These are phyloP conservation scores for Alouatta caraya DNA, from an alignment of 2,797 vertebrate genomes.

Conservation along the genomic window DNA sequence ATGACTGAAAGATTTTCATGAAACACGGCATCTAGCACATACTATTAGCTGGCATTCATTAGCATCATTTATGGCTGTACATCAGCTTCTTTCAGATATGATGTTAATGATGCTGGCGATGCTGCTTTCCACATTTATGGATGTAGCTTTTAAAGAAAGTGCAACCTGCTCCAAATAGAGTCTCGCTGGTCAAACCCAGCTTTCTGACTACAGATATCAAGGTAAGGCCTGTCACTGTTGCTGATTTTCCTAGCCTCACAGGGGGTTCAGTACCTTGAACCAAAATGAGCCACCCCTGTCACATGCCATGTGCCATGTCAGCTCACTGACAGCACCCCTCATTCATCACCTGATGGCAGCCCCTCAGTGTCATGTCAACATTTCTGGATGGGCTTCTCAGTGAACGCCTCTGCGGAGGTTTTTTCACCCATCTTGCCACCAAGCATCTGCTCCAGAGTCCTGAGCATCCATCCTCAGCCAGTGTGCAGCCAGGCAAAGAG, in stretches of 20 bases:
- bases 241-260: not conserved
- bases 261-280: slow-evolving; percentile 24
- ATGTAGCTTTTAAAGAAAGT: not conserved
- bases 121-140: slow-evolving; percentile 52
- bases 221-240: not conserved
- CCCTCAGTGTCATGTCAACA: not conserved
- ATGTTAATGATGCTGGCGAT: slow-evolving; percentile 47
- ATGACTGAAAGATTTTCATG: not conserved
- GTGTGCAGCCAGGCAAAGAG: not conserved
- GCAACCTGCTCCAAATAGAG: not conserved
- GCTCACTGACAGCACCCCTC: not conserved
- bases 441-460: not conserved
- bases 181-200: not conserved
- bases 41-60: slow-evolving; percentile 43
- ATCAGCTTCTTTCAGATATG: slow-evolving; percentile 33
- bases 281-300: slow-evolving; percentile 2
- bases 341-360: not conserved
- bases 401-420: not conserved
- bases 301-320: not conserved
- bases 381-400: not conserved
- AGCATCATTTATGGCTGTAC: slow-evolving; percentile 40
- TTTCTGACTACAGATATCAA: not conserved
- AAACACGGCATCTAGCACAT: not conserved
- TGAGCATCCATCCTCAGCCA: not conserved
- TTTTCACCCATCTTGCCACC: not conserved